A percentile compares a stretch with the other conserved stretches of the same genome.
Evolutionary conservation across 2,888 invertebrate genomes (phyloP).

Genomic region (Aricia artaxerxes): DNA sequence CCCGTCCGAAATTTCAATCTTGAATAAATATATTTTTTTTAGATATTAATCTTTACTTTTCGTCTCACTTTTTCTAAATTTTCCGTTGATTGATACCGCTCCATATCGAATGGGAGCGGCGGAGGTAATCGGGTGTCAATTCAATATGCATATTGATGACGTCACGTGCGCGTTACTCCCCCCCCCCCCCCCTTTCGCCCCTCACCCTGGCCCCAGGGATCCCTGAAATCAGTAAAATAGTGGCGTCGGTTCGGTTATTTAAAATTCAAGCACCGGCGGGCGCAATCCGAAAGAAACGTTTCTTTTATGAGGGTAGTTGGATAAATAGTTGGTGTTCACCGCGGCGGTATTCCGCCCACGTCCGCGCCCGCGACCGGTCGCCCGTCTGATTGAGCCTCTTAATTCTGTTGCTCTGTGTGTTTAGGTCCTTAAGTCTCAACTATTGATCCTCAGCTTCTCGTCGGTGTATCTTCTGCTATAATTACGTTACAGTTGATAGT

Average conservation of each 20-base stretch:
- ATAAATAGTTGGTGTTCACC: constrained; percentile 67
- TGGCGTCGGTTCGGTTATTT: constrained; percentile 55
- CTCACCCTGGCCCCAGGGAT: constrained; percentile 38
- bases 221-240: constrained; percentile 58
- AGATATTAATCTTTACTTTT: background rate
- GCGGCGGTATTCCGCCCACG: constrained; percentile 38
- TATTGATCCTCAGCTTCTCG: background rate
- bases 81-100: constrained; percentile 9
- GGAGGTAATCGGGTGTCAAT: constrained; percentile 22
- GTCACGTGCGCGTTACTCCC: constrained; percentile 33
- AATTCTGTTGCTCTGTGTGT: constrained; percentile 12
- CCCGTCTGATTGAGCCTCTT: constrained; percentile 31
- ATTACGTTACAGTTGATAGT: background rate
- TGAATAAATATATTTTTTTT: background rate
- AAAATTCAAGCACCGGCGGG: constrained; percentile 63
- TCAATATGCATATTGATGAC: constrained; percentile 29
- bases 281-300: constrained; percentile 60
- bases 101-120: background rate
- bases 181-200: constrained; percentile 44
- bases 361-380: constrained; percentile 34
- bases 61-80: background rate
- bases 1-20: background rate
- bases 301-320: constrained; percentile 67
- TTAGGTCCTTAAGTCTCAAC: constrained; percentile 1
- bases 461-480: background rate